Evolutionary conservation across 2,797 vertebrate genomes (phyloP).

Genomic region (Lepilemur ruficaudatus): DNA sequence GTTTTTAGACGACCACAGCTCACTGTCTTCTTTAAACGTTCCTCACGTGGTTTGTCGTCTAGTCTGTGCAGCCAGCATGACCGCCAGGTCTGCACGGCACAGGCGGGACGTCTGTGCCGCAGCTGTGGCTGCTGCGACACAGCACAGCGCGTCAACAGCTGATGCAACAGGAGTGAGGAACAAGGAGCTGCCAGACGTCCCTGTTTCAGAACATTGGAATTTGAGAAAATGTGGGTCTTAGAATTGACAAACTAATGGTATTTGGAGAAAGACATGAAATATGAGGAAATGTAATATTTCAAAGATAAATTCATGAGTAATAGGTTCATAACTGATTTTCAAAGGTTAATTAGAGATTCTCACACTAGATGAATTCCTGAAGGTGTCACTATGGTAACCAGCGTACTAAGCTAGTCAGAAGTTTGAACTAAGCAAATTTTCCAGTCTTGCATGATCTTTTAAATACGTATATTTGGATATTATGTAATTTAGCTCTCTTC

Average conservation of each 20-base stretch:
- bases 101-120: fast-evolving
- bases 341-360: background rate
- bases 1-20: background rate
- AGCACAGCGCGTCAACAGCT: too few relatives aligned
- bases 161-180: background rate
- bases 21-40: background rate
- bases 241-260: background rate
- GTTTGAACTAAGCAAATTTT: background rate
- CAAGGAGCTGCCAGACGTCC: background rate
- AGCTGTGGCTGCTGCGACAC: too few relatives aligned
- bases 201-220: background rate
- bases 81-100: background rate
- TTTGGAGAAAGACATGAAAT: background rate
- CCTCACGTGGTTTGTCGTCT: background rate
- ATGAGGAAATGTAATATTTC: background rate
- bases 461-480: background rate
- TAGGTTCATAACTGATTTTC: background rate
- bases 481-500: background rate
- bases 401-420: background rate
- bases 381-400: background rate
- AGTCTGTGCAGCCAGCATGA: fast-evolving
- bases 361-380: background rate
- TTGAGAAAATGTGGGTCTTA: background rate
- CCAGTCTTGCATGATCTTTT: background rate
- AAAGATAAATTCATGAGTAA: conserved; percentile 14